Evolutionary conservation across 2,888 invertebrate genomes (phyloP).

Genomic region (Neoitamus cyanurus): DNA sequence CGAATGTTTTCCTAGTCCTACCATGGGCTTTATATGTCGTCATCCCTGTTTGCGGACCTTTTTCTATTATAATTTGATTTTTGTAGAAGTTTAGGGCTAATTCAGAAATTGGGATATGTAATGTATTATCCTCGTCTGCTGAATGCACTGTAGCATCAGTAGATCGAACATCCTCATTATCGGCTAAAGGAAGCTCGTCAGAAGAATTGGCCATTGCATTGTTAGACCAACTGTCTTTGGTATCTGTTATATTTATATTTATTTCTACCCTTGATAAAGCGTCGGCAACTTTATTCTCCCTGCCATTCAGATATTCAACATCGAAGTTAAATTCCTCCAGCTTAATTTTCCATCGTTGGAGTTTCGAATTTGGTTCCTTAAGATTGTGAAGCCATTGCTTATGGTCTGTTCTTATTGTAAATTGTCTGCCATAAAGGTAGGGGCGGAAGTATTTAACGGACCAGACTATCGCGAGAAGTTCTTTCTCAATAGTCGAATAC

Average conservation of each 20-base stretch:
- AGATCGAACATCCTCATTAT: background rate
- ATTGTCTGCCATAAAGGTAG: constrained; percentile 44
- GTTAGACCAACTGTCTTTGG: background rate
- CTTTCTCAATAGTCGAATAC: constrained; percentile 46
- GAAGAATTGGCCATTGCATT: constrained; percentile 45
- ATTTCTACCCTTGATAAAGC: constrained; percentile 36
- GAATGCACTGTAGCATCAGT: constrained; percentile 48
- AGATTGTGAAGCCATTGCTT: constrained; percentile 47
- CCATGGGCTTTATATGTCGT: background rate
- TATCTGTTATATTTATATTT: background rate
- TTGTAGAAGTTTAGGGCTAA: constrained; percentile 19
- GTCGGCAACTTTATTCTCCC: constrained; percentile 47
- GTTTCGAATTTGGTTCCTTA: constrained; percentile 49
- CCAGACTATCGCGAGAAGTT: constrained; percentile 43
- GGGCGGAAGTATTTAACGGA: constrained; percentile 39
- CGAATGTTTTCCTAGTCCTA: constrained; percentile 27
- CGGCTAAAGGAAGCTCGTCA: background rate
- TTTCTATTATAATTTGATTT: constrained; percentile 15
- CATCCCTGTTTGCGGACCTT: background rate
- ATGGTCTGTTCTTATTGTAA: constrained; percentile 43
- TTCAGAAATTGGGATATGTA: constrained; percentile 50
- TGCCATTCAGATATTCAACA: constrained; percentile 53
- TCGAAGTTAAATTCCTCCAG: constrained; percentile 47
- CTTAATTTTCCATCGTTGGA: constrained; percentile 35
- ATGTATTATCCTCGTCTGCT: constrained; percentile 17